Evolutionary conservation across 2,888 invertebrate genomes (phyloP).

Genomic region (Ophioninae sp.): DNA sequence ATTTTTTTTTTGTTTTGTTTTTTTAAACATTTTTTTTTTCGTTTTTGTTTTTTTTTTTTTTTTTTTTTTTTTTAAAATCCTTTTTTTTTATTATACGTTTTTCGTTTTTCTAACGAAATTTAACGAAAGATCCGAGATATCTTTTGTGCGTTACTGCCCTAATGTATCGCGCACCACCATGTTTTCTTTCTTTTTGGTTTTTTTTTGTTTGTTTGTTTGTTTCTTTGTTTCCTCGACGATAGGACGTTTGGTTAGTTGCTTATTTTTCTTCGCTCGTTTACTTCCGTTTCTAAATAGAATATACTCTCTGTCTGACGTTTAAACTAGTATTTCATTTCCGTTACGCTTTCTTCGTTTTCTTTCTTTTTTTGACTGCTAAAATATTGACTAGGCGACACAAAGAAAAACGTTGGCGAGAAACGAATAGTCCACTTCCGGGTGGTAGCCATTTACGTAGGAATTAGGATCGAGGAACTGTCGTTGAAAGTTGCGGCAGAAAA

Average conservation of each 20-base stretch:
- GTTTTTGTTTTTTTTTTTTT: conserved; percentile 46
- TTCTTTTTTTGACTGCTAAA: conserved; percentile 67
- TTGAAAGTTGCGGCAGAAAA: conserved; percentile 51
- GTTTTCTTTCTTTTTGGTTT: too few relatives aligned
- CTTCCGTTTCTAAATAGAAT: conserved; percentile 61
- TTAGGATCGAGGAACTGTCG: conserved; percentile 51
- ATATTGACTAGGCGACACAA: conserved; percentile 72
- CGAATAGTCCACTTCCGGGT: conserved; percentile 50
- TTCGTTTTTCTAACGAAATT: conserved; percentile 23
- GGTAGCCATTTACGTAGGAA: conserved; percentile 50
- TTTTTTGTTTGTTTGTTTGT: neutral
- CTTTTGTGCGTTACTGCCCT: conserved; percentile 54
- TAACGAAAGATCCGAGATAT: conserved; percentile 29
- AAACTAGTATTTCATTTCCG: conserved; percentile 55
- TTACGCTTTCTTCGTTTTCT: conserved; percentile 37
- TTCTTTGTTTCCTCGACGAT: conserved; percentile 11
- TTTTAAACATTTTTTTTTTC: conserved; percentile 31
- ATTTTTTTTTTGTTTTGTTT: conserved; percentile 9
- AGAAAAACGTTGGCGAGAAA: conserved; percentile 55
- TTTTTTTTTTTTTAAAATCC: conserved; percentile 37
- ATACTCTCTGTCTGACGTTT: conserved; percentile 52
- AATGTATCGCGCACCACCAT: conserved; percentile 1
- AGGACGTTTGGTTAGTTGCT: conserved; percentile 21
- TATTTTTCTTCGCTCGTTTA: conserved; percentile 45
- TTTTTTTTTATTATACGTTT: conserved; percentile 36